Conservation (phyloP, 1,140 invertebrate species). For the Anastrepha ludens region DNA sequence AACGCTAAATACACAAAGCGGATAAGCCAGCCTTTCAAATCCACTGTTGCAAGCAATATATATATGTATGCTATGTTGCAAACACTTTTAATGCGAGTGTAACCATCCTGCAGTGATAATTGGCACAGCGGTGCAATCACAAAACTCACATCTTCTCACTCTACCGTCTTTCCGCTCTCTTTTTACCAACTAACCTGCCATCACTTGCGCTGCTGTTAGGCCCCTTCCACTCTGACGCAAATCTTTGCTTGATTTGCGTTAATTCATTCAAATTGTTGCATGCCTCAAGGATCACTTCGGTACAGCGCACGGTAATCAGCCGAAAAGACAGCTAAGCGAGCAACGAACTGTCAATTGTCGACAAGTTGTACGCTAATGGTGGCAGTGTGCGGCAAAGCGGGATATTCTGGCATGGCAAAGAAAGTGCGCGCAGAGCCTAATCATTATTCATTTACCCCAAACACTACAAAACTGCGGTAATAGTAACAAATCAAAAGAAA, state of each 20-base stretch:
- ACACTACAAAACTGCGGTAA: neutral
- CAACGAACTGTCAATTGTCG: neutral
- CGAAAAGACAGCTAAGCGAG: neutral
- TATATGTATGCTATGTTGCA: neutral
- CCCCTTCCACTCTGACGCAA: neutral
- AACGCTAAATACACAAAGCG: neutral
- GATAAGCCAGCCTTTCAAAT: neutral
- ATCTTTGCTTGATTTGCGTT: conserved; percentile 20
- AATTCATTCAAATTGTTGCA: conserved; percentile 45
- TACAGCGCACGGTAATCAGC: neutral
- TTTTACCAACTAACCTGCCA: neutral
- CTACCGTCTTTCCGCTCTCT: too few relatives aligned
- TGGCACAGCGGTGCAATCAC: conserved; percentile 8
- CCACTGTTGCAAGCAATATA: neutral
- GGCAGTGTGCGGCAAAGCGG: neutral
- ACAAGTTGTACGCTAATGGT: neutral
- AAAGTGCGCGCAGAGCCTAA: too few relatives aligned
- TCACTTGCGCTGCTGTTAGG: neutral
- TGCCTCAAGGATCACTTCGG: conserved; percentile 35
- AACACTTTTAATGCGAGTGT: neutral
- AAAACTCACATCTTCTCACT: neutral
- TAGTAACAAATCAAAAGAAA: neutral
- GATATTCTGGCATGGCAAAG: neutral
- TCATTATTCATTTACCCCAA: conserved; percentile 38
- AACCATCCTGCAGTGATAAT: conserved; percentile 39